These are phyloP conservation scores for Conomelus anceps DNA, from an alignment of 2,888 invertebrate genomes.

Conservation along the genomic window DNA sequence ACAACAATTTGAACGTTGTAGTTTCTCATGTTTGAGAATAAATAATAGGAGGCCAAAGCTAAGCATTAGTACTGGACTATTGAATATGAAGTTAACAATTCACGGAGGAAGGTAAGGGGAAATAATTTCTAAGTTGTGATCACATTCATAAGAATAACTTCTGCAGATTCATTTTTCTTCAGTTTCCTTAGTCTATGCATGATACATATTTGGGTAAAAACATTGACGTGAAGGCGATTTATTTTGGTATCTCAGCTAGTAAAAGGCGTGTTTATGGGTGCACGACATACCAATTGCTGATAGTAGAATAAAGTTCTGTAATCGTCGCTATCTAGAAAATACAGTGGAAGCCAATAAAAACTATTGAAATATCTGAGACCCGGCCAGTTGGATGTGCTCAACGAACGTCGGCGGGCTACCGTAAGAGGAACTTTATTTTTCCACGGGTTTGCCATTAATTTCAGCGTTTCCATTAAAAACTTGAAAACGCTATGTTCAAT, in stretches of 20 bases:
- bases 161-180: neutral
- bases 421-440: neutral
- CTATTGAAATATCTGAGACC: neutral
- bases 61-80: too few relatives aligned
- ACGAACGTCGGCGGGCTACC: neutral
- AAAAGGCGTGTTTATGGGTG: neutral
- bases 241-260: neutral
- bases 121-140: too few relatives aligned
- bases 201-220: too few relatives aligned
- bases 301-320: neutral
- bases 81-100: too few relatives aligned
- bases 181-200: neutral
- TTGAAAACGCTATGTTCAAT: neutral
- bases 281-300: neutral
- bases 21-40: too few relatives aligned
- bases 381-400: neutral
- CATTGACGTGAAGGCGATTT: too few relatives aligned
- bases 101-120: too few relatives aligned
- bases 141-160: too few relatives aligned
- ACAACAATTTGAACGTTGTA: too few relatives aligned
- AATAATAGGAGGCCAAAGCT: too few relatives aligned
- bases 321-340: neutral
- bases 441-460: neutral
- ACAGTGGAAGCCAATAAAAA: neutral
- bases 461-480: neutral